A percentile compares a stretch with the other conserved stretches of the same genome.
Evolutionary conservation across 2,797 vertebrate species (phyloP).

Genomic region (Jordanella pulchra): DNA sequence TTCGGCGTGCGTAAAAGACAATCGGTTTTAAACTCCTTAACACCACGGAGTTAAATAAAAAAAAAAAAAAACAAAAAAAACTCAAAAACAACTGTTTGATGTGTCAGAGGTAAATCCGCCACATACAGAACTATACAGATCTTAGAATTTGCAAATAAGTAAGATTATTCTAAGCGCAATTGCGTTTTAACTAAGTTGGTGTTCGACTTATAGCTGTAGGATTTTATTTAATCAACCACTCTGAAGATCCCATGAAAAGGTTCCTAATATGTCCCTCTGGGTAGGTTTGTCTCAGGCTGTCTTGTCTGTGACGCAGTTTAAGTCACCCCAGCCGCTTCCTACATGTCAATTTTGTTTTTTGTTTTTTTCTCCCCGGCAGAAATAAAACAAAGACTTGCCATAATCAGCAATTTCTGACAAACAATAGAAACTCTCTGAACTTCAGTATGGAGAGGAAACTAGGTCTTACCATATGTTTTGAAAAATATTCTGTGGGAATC

Average conservation of each 20-base stretch:
- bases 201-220: not conserved
- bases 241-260: not conserved
- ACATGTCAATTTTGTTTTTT: conserved; percentile 11
- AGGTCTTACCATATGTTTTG: conserved; percentile 3
- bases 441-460: conserved; percentile 41
- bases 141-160: not conserved
- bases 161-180: not conserved
- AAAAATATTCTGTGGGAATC: not conserved
- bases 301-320: conserved; percentile 86
- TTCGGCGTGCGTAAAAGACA: conserved; percentile 36
- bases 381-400: conserved; percentile 69
- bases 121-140: not conserved
- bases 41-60: not conserved
- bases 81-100: not conserved
- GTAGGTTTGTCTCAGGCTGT: conserved; percentile 21
- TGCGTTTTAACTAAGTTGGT: not conserved
- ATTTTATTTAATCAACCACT: not conserved
- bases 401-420: conserved; percentile 80
- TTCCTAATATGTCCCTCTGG: not conserved
- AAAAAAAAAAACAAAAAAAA: not conserved
- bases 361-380: conserved; percentile 7
- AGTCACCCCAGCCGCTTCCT: conserved; percentile 76
- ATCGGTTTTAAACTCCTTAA: not conserved
- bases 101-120: conserved; percentile 4
- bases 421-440: conserved; percentile 78